Evolutionary conservation across 2,797 vertebrate species (phyloP), one percentile per base, ranked within the genome.

Genomic region (Lophius americanus): DNA sequence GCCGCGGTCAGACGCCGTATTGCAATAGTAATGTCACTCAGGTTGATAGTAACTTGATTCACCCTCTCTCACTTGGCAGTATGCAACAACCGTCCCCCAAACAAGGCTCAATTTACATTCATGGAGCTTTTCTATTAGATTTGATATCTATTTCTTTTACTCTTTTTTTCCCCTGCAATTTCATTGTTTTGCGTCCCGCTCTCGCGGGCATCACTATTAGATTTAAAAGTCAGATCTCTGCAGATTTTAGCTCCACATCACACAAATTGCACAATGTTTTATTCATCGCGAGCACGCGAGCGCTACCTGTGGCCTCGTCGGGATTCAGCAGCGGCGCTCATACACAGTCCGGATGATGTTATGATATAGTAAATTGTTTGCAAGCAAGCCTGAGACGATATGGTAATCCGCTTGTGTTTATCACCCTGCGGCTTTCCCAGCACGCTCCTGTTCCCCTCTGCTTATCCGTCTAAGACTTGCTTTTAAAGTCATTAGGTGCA

Each of bases 81-180:
- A 75, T 82, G 64, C 59, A 85, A 80, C 86, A 80, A 75, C 75
- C 79, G 57, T 70, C 56, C 50, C 62, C 66, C 68, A 55, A 80
- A 75, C 85, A 86, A 88, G 80, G 64, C 80, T 68, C 78, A 71
- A 93, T 94, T 94, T 92, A 87, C 91, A 94, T 94, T 90, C 90
- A 92, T 87, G 90, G 87, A 86, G 89, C 82, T 91, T 92, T 92
- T 94, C 82, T 93, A 94, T 94, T 94, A 89, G 88, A 93, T 93
- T 93, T 88, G 9, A 37, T 32, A 37, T 53, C 39, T 12, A 9
- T 47, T 8, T 50, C 3, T 50, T 23, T 41, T 36, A 39, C 41
- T 41, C 83, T 76, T 43, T 7, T 32, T 48, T 67, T 54, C 62
- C 70, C 70, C 60, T 70, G 68, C 73, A 75, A 86, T 87, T 83